A percentile compares a stretch with the other conserved stretches of the same genome.
These are phyloP conservation scores for Apocrypta bakeri DNA, from an alignment of 1,140 invertebrate species.

Conservation along the genomic window DNA sequence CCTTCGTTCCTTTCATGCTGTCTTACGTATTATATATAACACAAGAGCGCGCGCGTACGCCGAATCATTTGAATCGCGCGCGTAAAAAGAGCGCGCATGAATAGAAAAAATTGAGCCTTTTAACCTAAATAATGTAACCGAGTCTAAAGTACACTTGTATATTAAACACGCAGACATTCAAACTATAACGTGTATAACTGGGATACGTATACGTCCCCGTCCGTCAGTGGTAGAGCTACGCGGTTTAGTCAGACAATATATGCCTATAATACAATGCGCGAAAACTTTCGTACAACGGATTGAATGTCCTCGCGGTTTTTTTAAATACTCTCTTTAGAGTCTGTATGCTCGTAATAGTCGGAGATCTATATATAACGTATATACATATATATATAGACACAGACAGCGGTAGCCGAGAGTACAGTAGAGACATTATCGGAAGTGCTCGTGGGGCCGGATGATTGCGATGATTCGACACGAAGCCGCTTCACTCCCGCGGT, in stretches of 20 bases:
- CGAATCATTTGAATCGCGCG: constrained; percentile 15
- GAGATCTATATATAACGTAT: neutral
- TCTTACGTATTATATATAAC: neutral
- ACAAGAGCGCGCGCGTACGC: neutral
- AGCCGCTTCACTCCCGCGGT: constrained; percentile 89
- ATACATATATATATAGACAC: neutral
- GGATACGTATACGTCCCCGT: neutral
- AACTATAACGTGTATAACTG: neutral
- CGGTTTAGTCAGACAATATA: neutral
- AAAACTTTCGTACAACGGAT: too few species aligned
- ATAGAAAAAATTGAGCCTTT: constrained; percentile 14
- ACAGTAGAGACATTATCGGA: constrained; percentile 27
- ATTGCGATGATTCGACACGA: constrained; percentile 71
- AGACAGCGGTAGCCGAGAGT: neutral
- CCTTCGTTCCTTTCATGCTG: neutral
- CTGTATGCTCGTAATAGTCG: neutral
- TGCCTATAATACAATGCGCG: neutral
- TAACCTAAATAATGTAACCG: constrained; percentile 28
- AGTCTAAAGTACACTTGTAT: neutral
- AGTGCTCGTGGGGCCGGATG: neutral
- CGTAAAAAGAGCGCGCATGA: neutral
- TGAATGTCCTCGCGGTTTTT: too few species aligned
- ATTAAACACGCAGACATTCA: neutral
- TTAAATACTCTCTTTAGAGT: neutral
- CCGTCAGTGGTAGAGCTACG: constrained; percentile 39